Evolutionary conservation across 2,113 vertebrate species (phyloP).

Genomic region (Archocentrus centrarchus): DNA sequence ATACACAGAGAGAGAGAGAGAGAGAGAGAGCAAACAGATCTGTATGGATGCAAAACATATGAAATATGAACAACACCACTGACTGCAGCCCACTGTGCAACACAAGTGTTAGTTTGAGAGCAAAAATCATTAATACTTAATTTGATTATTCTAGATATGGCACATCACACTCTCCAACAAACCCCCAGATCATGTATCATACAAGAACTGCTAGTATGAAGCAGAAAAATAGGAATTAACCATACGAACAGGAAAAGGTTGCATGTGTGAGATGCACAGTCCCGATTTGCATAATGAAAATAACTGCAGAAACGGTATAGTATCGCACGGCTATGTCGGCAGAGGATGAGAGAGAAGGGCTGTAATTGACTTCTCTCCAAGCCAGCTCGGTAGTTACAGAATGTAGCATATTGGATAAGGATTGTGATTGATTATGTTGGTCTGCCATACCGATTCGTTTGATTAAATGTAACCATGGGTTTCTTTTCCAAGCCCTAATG

Average conservation of each 20-base stretch:
- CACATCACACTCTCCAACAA: constrained; percentile 55
- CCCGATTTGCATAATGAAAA: constrained; percentile 71
- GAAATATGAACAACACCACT: constrained; percentile 60
- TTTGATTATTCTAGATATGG: constrained; percentile 68
- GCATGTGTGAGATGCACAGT: constrained; percentile 35
- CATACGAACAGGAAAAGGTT: constrained; percentile 30
- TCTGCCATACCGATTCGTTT: constrained; percentile 81
- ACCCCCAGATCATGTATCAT: constrained; percentile 46
- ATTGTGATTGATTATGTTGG: constrained; percentile 84
- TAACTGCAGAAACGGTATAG: constrained; percentile 66
- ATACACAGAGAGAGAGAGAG: not conserved
- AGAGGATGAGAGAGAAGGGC: constrained; percentile 56
- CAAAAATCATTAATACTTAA: constrained; percentile 73
- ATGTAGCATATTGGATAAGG: constrained; percentile 82
- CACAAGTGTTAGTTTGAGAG: constrained; percentile 64
- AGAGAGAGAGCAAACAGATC: constrained; percentile 50
- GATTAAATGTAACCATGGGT: constrained; percentile 82
- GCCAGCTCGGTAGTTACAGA: constrained; percentile 77
- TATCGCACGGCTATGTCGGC: constrained; percentile 43
- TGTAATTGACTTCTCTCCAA: constrained; percentile 77
- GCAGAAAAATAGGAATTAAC: constrained; percentile 20
- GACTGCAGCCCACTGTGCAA: constrained; percentile 60
- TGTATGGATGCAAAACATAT: constrained; percentile 49
- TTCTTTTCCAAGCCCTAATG: constrained; percentile 82
- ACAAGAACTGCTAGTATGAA: constrained; percentile 41